Conservation (phyloP, 2,113 vertebrate genomes). For the Zapus hudsonius region DNA sequence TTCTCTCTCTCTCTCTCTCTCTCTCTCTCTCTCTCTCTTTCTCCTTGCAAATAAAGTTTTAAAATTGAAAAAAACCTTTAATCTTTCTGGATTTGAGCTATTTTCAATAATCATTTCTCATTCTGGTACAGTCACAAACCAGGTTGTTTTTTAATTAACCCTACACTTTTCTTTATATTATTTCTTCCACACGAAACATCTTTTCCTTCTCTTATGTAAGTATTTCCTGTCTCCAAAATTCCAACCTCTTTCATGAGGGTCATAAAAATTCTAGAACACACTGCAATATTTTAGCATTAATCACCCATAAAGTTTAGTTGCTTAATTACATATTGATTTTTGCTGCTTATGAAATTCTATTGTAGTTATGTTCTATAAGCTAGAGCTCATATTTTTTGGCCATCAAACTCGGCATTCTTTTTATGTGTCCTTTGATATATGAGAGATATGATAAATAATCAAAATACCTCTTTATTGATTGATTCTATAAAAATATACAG, state of each 20-base stretch:
- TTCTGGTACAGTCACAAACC: background rate
- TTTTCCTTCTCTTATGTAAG: background rate
- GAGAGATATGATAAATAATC: background rate
- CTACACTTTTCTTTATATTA: background rate
- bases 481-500: background rate
- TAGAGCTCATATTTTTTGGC: background rate
- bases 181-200: background rate
- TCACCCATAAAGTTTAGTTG: constrained; percentile 14
- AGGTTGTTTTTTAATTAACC: background rate
- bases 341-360: background rate
- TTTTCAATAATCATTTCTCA: background rate
- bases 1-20: no score
- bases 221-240: background rate
- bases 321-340: constrained; percentile 16
- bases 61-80: no score
- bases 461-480: background rate
- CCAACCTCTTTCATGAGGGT: background rate
- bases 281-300: background rate
- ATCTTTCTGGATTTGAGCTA: background rate
- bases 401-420: background rate
- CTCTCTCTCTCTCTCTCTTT: no score
- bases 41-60: no score
- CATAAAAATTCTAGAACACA: background rate
- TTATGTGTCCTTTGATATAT: background rate
- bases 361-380: constrained; percentile 10